A percentile compares a stretch with the other conserved stretches of the same genome.
Evolutionary conservation across 2,797 vertebrate genomes (phyloP).

Genomic region (Gila robusta): DNA sequence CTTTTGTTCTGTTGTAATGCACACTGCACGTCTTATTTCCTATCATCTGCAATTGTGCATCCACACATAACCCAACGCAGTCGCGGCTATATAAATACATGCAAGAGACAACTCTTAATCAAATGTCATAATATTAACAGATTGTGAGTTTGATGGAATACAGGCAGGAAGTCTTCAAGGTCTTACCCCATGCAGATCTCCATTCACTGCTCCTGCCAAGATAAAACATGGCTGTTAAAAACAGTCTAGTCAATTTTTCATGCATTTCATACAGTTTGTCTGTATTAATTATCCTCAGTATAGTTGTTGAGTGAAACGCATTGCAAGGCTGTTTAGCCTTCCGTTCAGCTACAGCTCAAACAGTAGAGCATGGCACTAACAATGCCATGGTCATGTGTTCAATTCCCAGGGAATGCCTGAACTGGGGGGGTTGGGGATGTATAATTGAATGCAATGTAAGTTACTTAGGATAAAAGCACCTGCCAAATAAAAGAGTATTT

Average conservation of each 20-base stretch:
- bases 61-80: not conserved
- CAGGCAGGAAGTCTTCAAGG: not conserved
- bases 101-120: not conserved
- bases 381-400: not conserved
- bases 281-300: not conserved
- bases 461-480: not conserved
- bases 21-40: not conserved
- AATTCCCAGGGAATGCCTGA: too few species aligned
- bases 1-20: not conserved
- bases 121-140: not conserved
- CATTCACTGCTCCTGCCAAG: constrained; percentile 85
- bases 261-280: not conserved
- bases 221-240: not conserved
- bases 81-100: not conserved
- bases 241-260: not conserved
- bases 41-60: not conserved
- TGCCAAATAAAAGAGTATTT: not conserved
- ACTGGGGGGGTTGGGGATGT: too few species aligned
- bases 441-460: not conserved
- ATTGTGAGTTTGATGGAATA: not conserved
- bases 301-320: not conserved
- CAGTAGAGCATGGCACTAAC: not conserved
- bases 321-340: not conserved
- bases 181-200: constrained; percentile 89
- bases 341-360: not conserved